These are phyloP conservation scores for Colostygia pectinataria DNA, from an alignment of 2,888 invertebrate genomes.

Conservation along the genomic window DNA sequence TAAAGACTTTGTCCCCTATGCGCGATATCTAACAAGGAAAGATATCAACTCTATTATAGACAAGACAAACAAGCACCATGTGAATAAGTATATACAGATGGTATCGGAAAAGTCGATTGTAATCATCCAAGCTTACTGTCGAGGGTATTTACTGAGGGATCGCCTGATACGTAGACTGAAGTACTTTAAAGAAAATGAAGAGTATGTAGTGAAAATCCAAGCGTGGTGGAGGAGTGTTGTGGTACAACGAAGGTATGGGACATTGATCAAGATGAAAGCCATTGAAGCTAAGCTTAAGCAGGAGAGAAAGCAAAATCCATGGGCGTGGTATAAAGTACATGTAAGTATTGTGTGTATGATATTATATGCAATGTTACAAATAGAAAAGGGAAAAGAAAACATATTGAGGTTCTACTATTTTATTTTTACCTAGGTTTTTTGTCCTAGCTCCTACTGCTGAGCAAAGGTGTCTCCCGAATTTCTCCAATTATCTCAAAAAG, in stretches of 20 bases:
- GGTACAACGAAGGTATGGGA: conserved; percentile 70
- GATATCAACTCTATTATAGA: conserved; percentile 66
- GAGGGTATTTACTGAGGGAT: conserved; percentile 84
- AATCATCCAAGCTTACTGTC: conserved; percentile 83
- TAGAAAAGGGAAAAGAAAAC: too few relatives aligned
- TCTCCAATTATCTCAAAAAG: too few relatives aligned
- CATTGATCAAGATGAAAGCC: conserved; percentile 68
- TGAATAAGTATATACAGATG: conserved; percentile 66
- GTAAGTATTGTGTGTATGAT: too few relatives aligned
- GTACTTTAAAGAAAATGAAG: conserved; percentile 66
- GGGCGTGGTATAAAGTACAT: conserved; percentile 79
- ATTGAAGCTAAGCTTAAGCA: conserved; percentile 65
- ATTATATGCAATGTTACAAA: background rate
- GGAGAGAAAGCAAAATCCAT: conserved; percentile 66
- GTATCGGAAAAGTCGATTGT: conserved; percentile 71
- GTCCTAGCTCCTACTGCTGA: too few relatives aligned
- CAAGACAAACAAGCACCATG: conserved; percentile 71
- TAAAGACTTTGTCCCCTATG: conserved; percentile 74
- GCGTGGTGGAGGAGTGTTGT: conserved; percentile 84
- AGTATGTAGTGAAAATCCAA: conserved; percentile 79
- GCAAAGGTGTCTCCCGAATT: too few relatives aligned
- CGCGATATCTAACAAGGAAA: conserved; percentile 73
- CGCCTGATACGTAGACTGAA: conserved; percentile 61
- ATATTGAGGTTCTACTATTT: too few relatives aligned
- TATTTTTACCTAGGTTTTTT: too few relatives aligned